Evolutionary conservation across 2,113 vertebrate genomes (phyloP), one percentile per base, ranked within the genome.

Genomic region (Geococcyx californianus): DNA sequence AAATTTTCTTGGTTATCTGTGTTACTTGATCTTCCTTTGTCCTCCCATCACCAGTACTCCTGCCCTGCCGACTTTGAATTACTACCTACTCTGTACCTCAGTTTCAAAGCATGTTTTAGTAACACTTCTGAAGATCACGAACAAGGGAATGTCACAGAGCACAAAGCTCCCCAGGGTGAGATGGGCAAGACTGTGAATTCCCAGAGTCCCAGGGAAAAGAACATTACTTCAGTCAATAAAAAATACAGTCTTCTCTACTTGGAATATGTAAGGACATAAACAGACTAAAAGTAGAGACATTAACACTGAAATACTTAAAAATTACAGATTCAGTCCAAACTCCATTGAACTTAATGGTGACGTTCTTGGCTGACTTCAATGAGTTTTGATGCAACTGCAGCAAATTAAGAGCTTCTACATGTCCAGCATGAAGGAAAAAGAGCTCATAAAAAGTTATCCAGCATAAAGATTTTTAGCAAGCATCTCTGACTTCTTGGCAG

Each of bases 401-500:
- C 15, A 94, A 85, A 74, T 96, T 56, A 55, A 90, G 25, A 64
- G 25, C 28, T 87, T 74, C 59, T 59, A 10, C 4, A 11, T 20
- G 19, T 38, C 60, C 44, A 63, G 13, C 13, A 42, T 20, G 23
- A n/a, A 78, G 7, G 16, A 34, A 87, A 74, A 89, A 62, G 10
- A 34, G 7, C 25, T 94, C 24, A 52, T 78, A 64, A 21, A 47
- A 95, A 95, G 26, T 67, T 89, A 81, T 42, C 78, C 72, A 89
- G 23, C 14, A 52, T 77, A 88, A 91, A 92, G 85, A 45, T 69
- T 94, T 84, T 84, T 79, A 93, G 64, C 54, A 92, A 91, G 55
- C 51, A 52, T 82, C 78, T 92, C 95, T 96, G 94, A 78, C 25
- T 89, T 89, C 79, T 80, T 40, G 21, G 84, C 75, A 91, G 73